Percentiles rank a stretch among this genome's conserved stretches.
These are phyloP conservation scores for Polymixis flavicincta DNA, from an alignment of 2,888 invertebrate genomes.

Conservation along the genomic window DNA sequence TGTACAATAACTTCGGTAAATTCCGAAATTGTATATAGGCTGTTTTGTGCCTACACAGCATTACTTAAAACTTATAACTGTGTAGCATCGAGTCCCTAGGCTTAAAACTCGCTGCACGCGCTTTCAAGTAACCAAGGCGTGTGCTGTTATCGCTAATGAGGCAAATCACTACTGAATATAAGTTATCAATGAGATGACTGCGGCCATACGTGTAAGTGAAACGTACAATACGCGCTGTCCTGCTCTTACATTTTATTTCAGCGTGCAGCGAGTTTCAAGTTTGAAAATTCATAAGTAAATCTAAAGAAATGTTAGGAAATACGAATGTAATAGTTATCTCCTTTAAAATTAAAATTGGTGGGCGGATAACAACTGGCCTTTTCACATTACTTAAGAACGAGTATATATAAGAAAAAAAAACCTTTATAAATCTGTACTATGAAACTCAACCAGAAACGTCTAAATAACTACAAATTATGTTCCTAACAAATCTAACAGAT, in stretches of 20 bases:
- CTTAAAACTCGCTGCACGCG: not conserved
- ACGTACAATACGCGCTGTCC: not conserved
- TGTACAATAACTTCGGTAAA: not conserved
- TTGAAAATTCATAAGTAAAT: not conserved
- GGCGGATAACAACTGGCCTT: constrained; percentile 50
- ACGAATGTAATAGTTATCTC: not conserved
- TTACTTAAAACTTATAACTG: not conserved
- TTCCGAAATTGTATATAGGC: not conserved
- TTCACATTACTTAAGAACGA: constrained; percentile 45
- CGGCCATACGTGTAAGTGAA: not conserved
- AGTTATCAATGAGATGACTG: not conserved
- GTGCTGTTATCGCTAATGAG: not conserved
- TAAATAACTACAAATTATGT: constrained; percentile 60
- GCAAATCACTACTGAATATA: not conserved
- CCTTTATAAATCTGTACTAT: constrained; percentile 35
- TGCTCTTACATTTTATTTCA: not conserved
- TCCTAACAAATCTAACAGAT: constrained; percentile 60
- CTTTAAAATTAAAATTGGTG: constrained; percentile 35
- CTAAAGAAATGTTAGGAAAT: constrained; percentile 26
- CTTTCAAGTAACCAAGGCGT: not conserved
- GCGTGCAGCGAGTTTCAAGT: constrained; percentile 3
- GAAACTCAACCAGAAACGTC: constrained; percentile 40
- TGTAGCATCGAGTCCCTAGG: not conserved
- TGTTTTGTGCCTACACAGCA: no score
- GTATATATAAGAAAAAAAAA: constrained; percentile 37